phyloP scores from a whole-genome alignment of 2,888 invertebrate species.

The Diaperis boleti region DNA sequence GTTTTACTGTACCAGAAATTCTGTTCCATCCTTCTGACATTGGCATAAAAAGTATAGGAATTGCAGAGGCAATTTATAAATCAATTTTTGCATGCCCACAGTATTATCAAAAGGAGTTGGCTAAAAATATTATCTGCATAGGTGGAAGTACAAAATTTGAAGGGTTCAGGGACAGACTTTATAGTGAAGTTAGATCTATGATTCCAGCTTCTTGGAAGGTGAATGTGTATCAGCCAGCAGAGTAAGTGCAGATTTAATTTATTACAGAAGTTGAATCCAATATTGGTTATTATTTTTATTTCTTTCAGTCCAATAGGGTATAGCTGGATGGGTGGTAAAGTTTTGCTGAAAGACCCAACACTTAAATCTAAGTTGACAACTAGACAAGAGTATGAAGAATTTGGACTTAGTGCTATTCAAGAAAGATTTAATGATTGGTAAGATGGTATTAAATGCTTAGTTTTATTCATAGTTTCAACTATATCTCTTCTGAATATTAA shows the following conservation, averaged over 20 bases:
- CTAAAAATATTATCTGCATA: constrained; percentile 85
- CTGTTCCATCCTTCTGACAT: constrained; percentile 95
- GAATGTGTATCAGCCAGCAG: constrained; percentile 76
- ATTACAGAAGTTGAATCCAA: not conserved
- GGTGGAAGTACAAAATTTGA: constrained; percentile 86
- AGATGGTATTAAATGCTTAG: too few species aligned
- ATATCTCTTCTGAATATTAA: too few species aligned
- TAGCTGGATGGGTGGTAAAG: constrained; percentile 90
- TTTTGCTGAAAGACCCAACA: constrained; percentile 78
- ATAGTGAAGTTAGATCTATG: constrained; percentile 81
- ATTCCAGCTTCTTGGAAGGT: constrained; percentile 85
- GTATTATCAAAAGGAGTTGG: constrained; percentile 80
- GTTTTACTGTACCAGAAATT: constrained; percentile 95
- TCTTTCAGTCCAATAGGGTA: constrained; percentile 79
- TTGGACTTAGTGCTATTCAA: constrained; percentile 75
- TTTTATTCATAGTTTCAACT: too few species aligned
- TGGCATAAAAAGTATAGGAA: constrained; percentile 91
- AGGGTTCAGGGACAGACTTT: constrained; percentile 85
- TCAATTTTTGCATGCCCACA: constrained; percentile 81
- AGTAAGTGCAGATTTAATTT: too few species aligned
- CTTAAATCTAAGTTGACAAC: constrained; percentile 82
- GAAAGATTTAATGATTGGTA: constrained; percentile 69
- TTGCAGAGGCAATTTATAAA: constrained; percentile 88
- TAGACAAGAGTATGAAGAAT: constrained; percentile 90
- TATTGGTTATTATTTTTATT: not conserved